Conservation (phyloP, 2,113 vertebrate species). For the Rhinolophus ferrumequinum region DNA sequence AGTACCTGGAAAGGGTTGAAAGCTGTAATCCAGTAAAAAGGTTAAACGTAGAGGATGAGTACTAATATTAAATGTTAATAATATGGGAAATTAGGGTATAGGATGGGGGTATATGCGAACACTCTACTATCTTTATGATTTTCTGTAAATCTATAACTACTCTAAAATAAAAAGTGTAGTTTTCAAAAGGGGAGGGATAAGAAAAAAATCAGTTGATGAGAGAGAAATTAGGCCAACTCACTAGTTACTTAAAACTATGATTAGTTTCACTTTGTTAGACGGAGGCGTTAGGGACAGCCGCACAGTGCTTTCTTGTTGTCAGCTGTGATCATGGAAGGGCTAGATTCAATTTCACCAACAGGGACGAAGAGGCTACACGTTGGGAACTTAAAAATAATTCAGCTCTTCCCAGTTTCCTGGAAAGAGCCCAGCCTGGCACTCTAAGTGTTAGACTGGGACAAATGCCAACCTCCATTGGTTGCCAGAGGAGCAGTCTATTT, state of each 20-base stretch:
- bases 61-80: conserved; percentile 8
- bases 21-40: not conserved
- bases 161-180: conserved; percentile 28
- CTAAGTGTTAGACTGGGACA: not conserved
- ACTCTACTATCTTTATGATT: not conserved
- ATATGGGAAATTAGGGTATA: not conserved
- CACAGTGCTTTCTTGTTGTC: not conserved
- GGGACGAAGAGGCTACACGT: not conserved
- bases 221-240: not conserved
- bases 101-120: not conserved
- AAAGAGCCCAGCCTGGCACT: not conserved
- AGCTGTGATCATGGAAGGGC: not conserved
- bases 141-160: not conserved
- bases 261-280: not conserved
- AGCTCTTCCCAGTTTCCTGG: not conserved
- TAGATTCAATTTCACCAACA: not conserved
- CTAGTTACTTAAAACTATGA: not conserved
- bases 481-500: not conserved
- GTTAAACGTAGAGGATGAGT: not conserved
- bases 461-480: not conserved
- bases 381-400: not conserved
- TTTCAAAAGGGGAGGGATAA: not conserved
- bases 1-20: not conserved
- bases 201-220: not conserved
- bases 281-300: not conserved